Evolutionary conservation across 2,797 vertebrate species (phyloP), one percentile per base, ranked within the genome.

Genomic region (Apogon talboti): DNA sequence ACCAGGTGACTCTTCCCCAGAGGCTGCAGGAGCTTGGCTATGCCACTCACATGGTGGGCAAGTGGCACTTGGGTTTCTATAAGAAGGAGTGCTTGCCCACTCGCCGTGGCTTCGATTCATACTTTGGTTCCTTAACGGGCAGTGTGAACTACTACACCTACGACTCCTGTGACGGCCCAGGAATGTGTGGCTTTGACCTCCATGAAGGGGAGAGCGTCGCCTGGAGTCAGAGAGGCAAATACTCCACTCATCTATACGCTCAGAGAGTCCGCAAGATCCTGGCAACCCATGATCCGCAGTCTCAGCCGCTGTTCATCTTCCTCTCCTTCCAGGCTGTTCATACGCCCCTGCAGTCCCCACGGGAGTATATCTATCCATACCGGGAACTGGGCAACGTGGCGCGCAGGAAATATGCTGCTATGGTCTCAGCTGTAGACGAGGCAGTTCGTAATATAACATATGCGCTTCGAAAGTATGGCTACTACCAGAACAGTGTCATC

Each of bases 31-130:
- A 97, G 77, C 94, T 94, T 0, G 97, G 98, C 46, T 99, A 99
- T 78, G 93, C 97, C 69, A 99, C 98, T 0, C 98, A 99, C 87
- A 99, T 99, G 98, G 96, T 99, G 9, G 98, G 98, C 55, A 99
- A 99, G 74, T 99, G 98, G 98, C 98, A 99, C 77, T 89, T 99
- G 66, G 98, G 98, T 40, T 99, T 99, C 90, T 99, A 98, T 86
- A 96, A 96, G 84, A 97, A 96, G 74, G 96, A 98, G 42, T 99
- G 98, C 66, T 87, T 99, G 76, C 98, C 98, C 44, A 98, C 97
- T 0, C 95, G 96, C 0, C 93, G 97, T 0, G 98, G 98, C 60
- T 99, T 99, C 0, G 92, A 98, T 88, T 96, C 96, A 30, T 99
- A 98, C 91, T 93, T 99, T 70, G 98, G 98, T 69, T 98, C 98